These are phyloP conservation scores for Stramonita haemastoma DNA, from an alignment of 2,888 invertebrate species.

Conservation along the genomic window DNA sequence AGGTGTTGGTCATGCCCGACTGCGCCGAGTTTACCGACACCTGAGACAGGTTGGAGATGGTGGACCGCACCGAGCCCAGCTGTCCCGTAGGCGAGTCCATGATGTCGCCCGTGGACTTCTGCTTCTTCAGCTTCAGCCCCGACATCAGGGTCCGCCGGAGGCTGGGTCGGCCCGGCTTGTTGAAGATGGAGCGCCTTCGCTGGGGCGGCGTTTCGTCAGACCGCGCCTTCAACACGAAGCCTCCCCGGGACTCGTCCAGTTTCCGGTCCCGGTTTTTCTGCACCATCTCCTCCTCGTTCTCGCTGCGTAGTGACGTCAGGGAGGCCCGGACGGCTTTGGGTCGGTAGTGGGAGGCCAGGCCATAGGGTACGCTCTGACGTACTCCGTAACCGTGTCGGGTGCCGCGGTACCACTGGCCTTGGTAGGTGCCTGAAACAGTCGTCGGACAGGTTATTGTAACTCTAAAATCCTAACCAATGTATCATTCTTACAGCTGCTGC, in stretches of 20 bases:
- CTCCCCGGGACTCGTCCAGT: slow-evolving; percentile 95
- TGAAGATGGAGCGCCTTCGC: slow-evolving; percentile 81
- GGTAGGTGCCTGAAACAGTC: slow-evolving; percentile 79
- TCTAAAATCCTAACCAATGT: no score
- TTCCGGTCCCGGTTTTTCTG: slow-evolving; percentile 76
- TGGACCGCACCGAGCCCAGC: slow-evolving; percentile 91
- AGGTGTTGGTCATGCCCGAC: slow-evolving; percentile 92
- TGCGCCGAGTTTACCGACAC: slow-evolving; percentile 88
- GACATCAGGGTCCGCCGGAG: slow-evolving; percentile 73
- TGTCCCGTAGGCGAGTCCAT: slow-evolving; percentile 83
- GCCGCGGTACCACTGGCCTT: slow-evolving; percentile 99
- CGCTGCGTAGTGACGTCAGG: slow-evolving; percentile 78
- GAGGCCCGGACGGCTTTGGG: slow-evolving; percentile 77
- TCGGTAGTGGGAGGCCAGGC: slow-evolving; percentile 91
- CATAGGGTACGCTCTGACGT: slow-evolving; percentile 96
- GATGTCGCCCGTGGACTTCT: slow-evolving; percentile 92
- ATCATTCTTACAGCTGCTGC: no score
- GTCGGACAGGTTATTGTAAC: no score
- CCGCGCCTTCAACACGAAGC: slow-evolving; percentile 96
- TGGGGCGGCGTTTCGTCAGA: slow-evolving; percentile 91
- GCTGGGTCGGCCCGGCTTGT: slow-evolving; percentile 73
- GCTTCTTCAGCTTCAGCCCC: slow-evolving; percentile 81
- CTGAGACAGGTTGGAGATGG: slow-evolving; percentile 78
- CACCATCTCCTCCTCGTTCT: slow-evolving; percentile 77
- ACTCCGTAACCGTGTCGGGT: slow-evolving; percentile 99